These are phyloP conservation scores for Liopterus haemorrhoidalis DNA, from an alignment of 2,888 invertebrate genomes.

Conservation along the genomic window DNA sequence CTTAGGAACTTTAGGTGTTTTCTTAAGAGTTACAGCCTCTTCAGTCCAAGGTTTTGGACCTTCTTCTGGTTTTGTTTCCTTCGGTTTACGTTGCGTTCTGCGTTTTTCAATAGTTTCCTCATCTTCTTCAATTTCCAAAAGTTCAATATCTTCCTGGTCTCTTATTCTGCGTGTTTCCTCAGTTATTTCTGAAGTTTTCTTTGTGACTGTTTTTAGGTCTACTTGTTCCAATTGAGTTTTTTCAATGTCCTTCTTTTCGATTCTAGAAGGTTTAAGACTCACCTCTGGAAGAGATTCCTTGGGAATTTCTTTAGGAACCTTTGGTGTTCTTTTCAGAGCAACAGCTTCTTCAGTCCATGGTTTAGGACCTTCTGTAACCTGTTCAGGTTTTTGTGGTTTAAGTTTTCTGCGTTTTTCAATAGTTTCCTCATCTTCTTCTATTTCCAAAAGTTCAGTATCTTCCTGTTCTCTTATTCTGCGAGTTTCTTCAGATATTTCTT, in stretches of 20 bases:
- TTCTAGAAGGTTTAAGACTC: constrained; percentile 34
- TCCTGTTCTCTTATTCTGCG: not conserved
- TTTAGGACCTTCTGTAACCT: constrained; percentile 16
- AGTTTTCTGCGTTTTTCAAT: constrained; percentile 14
- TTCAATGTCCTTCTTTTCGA: constrained; percentile 39
- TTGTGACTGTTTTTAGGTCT: constrained; percentile 43
- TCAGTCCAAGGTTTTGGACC: constrained; percentile 50
- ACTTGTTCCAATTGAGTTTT: constrained; percentile 46
- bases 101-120: constrained; percentile 44
- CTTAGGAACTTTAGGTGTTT: constrained; percentile 40
- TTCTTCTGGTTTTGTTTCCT: constrained; percentile 30
- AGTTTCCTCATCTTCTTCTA: constrained; percentile 15
- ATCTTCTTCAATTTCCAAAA: constrained; percentile 42
- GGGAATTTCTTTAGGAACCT: constrained; percentile 30
- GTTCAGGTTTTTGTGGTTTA: constrained; percentile 26
- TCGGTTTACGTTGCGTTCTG: constrained; percentile 30
- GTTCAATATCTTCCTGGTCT: constrained; percentile 30
- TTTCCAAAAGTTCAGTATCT: constrained; percentile 12
- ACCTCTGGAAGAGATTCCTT: constrained; percentile 38
- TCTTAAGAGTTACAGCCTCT: constrained; percentile 42
- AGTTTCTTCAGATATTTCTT: constrained; percentile 13
- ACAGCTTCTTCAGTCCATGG: constrained; percentile 57
- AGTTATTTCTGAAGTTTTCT: constrained; percentile 34
- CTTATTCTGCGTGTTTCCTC: constrained; percentile 34
- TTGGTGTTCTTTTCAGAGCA: constrained; percentile 41